phyloP scores from a whole-genome alignment of 2,797 vertebrate species.

The Picus viridis region DNA sequence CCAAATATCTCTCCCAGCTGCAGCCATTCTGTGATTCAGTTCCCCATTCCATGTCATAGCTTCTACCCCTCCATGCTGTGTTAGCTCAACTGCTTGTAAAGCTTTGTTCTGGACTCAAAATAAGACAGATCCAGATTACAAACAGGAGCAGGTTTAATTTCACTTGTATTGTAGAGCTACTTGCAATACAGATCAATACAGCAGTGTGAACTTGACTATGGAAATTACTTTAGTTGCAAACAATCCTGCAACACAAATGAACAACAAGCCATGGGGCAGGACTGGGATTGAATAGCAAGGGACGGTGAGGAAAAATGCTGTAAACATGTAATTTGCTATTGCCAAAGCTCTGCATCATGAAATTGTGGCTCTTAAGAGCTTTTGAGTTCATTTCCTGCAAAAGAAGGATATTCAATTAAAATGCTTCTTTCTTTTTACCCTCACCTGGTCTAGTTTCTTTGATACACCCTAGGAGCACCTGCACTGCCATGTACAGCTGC shows the following conservation, averaged over 20 bases:
- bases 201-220: neutral
- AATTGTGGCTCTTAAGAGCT: neutral
- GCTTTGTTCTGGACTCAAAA: neutral
- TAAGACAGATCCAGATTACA: neutral
- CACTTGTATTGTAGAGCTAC: neutral
- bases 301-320: neutral
- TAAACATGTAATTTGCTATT: neutral
- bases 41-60: neutral
- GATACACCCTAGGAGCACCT: neutral
- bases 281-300: neutral
- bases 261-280: neutral
- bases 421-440: neutral
- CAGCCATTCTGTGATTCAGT: neutral
- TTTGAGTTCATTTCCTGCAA: neutral
- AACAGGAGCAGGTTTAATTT: neutral
- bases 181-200: neutral
- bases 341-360: neutral
- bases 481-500: neutral
- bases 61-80: neutral
- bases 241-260: neutral
- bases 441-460: neutral
- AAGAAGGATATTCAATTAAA: neutral
- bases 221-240: neutral
- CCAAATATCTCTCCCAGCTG: neutral
- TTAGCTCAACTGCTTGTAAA: neutral